A percentile compares a stretch with the other conserved stretches of the same genome.
phyloP scores from a whole-genome alignment of 2,797 vertebrate genomes.

The Pseudopleuronectes americanus region DNA sequence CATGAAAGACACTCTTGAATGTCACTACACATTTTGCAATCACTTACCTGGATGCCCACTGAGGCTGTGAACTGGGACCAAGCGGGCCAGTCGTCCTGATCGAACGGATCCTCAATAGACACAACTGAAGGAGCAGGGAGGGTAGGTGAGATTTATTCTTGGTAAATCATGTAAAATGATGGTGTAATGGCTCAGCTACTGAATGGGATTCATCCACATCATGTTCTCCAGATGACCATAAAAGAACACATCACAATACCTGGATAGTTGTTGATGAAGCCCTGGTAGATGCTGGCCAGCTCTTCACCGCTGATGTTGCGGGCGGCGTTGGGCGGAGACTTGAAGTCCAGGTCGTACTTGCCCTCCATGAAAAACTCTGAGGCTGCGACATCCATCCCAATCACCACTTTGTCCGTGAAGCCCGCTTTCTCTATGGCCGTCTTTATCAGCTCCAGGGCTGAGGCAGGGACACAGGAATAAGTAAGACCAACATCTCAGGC shows the following conservation, averaged over 20 bases:
- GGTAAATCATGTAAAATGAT: background rate
- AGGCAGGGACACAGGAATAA: constrained; percentile 8
- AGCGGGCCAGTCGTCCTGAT: constrained; percentile 95
- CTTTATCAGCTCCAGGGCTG: constrained; percentile 93
- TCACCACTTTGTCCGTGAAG: constrained; percentile 94
- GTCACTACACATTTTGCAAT: background rate
- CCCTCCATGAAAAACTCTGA: constrained; percentile 93
- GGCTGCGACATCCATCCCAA: constrained; percentile 94
- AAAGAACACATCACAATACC: constrained; percentile 62
- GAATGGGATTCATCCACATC: background rate
- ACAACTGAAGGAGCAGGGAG: constrained; percentile 82
- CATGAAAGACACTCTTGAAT: too few species aligned
- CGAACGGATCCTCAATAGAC: constrained; percentile 95
- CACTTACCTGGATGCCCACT: constrained; percentile 88
- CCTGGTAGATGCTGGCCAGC: constrained; percentile 91
- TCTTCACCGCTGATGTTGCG: constrained; percentile 91
- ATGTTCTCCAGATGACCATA: background rate
- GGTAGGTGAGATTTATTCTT: background rate
- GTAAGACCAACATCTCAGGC: background rate
- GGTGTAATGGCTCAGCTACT: background rate
- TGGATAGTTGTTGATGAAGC: constrained; percentile 93
- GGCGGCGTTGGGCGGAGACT: constrained; percentile 89
- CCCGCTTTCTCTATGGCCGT: constrained; percentile 92
- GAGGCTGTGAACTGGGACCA: constrained; percentile 93
- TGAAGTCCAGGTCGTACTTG: constrained; percentile 94